Evolutionary conservation across 2,888 invertebrate genomes (phyloP).

Genomic region (Conus canariensis): DNA sequence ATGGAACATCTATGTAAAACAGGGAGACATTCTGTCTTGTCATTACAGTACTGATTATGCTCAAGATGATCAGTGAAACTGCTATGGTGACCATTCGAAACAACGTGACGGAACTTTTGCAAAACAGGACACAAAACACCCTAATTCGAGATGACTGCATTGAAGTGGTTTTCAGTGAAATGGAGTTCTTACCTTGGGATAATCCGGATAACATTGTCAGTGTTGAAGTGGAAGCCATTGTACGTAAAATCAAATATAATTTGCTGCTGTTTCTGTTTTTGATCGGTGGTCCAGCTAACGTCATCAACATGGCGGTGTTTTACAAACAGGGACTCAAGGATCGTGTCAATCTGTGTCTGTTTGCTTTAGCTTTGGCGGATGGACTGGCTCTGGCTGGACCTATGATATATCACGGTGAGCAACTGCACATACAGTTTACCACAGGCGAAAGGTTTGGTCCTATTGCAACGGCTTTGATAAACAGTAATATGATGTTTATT

Average conservation of each 20-base stretch:
- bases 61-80: too few relatives aligned
- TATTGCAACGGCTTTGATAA: neutral
- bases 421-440: neutral
- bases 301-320: constrained; percentile 6
- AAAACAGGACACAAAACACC: too few relatives aligned
- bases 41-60: too few relatives aligned
- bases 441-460: neutral
- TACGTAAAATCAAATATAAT: neutral
- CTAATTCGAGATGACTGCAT: neutral
- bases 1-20: too few relatives aligned
- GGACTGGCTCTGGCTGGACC: neutral
- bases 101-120: too few relatives aligned
- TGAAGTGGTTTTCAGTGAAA: neutral
- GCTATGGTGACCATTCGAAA: too few relatives aligned
- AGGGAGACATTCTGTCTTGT: too few relatives aligned
- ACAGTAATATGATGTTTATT: neutral
- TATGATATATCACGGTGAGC: neutral
- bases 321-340: neutral
- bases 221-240: neutral
- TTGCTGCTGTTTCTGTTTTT: neutral
- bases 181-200: constrained; percentile 8
- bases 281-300: neutral
- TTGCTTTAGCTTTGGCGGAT: neutral
- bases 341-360: constrained; percentile 3
- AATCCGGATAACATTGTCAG: neutral